A percentile compares a stretch with the other conserved stretches of the same genome.
Evolutionary conservation across 2,113 vertebrate species (phyloP).

Genomic region (Trematocara marginatum): DNA sequence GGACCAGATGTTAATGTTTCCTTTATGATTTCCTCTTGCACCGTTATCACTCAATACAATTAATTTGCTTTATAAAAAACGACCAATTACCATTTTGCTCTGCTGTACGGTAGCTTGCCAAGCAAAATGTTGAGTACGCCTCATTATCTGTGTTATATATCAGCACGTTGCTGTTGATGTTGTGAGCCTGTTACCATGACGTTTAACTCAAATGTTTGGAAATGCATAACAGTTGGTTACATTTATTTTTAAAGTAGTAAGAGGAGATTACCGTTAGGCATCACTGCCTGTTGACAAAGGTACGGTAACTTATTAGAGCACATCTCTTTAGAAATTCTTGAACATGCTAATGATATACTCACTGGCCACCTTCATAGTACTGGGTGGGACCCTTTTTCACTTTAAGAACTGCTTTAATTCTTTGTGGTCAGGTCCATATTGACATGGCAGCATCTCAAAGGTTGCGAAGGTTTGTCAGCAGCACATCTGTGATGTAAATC

Average conservation of each 20-base stretch:
- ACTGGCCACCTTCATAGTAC: neutral
- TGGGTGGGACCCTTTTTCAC: rapidly evolving
- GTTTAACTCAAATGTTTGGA: neutral
- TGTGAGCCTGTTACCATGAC: neutral
- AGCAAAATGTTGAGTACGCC: neutral
- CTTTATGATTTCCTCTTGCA: neutral
- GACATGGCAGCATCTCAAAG: neutral
- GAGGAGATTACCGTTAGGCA: neutral
- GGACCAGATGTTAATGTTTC: neutral
- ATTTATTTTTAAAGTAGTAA: neutral
- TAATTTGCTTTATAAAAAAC: neutral
- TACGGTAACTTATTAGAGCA: neutral
- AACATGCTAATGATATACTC: neutral
- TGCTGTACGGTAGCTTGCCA: neutral
- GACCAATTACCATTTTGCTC: neutral
- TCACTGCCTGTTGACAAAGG: neutral
- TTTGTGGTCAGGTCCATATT: neutral
- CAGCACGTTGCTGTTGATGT: neutral
- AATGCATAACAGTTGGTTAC: neutral
- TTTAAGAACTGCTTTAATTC: neutral
- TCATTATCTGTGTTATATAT: neutral
- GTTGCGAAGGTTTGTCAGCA: neutral
- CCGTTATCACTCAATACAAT: neutral
- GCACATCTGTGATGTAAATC: neutral
- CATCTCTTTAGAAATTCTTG: neutral